phyloP scores from a whole-genome alignment of 1,140 invertebrate genomes.

The Mizuhopecten yessoensis region DNA sequence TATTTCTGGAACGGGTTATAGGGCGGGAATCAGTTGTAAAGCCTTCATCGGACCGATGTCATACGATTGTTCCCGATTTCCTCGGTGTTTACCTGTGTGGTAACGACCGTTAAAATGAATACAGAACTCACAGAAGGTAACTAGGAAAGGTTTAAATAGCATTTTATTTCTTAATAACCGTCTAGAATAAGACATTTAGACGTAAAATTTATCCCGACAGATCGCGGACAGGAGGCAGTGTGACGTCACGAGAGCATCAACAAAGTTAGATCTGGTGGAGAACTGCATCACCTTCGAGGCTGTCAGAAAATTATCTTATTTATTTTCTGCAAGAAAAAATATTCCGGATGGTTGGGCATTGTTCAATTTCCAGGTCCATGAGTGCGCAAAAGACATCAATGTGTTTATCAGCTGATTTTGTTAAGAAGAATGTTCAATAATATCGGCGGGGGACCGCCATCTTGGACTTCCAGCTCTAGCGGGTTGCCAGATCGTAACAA shows the following conservation, averaged over 20 bases:
- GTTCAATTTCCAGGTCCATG: conserved; percentile 23
- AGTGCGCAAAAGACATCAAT: conserved; percentile 7
- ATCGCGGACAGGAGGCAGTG: conserved; percentile 58
- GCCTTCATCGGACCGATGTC: conserved; percentile 54
- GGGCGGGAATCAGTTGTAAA: conserved; percentile 62
- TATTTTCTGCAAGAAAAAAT: conserved; percentile 25
- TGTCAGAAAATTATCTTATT: neutral
- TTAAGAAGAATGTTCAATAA: conserved; percentile 64
- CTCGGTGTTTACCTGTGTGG: conserved; percentile 58
- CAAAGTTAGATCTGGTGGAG: conserved; percentile 58
- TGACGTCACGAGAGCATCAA: conserved; percentile 66
- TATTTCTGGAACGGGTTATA: conserved; percentile 59
- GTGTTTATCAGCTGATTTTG: conserved; percentile 52
- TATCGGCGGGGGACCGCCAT: conserved; percentile 74
- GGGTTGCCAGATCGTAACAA: conserved; percentile 66
- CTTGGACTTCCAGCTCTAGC: conserved; percentile 69
- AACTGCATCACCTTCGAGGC: conserved; percentile 56
- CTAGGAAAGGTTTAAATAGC: neutral
- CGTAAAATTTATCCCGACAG: conserved; percentile 29
- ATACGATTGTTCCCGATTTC: conserved; percentile 55
- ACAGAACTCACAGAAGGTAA: conserved; percentile 26
- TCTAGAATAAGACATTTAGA: neutral
- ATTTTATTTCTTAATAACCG: neutral
- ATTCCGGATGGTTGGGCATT: conserved; percentile 37
- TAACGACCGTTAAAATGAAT: conserved; percentile 45